phyloP scores from a whole-genome alignment of 2,888 invertebrate species.

The Drepanosiphum platanoidis region DNA sequence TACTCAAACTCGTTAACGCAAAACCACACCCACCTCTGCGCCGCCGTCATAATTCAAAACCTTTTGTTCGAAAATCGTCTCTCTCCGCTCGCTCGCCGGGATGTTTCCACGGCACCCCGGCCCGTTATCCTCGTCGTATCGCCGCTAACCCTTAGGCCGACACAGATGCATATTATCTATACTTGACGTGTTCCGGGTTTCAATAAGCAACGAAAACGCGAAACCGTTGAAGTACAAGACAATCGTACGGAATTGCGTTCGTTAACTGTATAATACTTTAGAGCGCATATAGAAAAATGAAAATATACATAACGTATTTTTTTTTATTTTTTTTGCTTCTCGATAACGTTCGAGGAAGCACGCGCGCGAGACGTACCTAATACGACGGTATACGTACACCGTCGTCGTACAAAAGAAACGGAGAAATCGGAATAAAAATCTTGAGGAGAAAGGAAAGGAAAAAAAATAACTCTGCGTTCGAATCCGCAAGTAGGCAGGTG shows the following conservation, averaged over 20 bases:
- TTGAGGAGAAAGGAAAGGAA: too few relatives aligned
- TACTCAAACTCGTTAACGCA: conserved; percentile 38
- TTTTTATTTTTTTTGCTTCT: neutral
- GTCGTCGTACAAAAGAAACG: too few relatives aligned
- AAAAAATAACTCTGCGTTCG: too few relatives aligned
- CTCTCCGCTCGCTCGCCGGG: neutral
- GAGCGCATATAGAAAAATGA: neutral
- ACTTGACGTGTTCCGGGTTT: conserved; percentile 7
- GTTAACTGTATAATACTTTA: neutral
- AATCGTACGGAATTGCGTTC: neutral
- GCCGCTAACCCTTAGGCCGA: neutral
- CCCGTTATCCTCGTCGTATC: neutral
- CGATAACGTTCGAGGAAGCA: neutral
- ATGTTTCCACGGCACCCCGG: neutral
- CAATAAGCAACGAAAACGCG: neutral
- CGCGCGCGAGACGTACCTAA: neutral
- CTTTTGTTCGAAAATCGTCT: conserved; percentile 19
- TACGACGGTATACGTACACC: neutral
- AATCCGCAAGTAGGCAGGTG: too few relatives aligned
- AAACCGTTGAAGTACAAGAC: neutral
- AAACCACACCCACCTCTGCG: neutral
- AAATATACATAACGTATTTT: too few relatives aligned
- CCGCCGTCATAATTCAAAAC: neutral
- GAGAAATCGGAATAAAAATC: too few relatives aligned
- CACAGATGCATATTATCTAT: conserved; percentile 17